A percentile compares a stretch with the other conserved stretches of the same genome.
Conservation (phyloP, 1,140 invertebrate genomes). For the Heliconius himera region DNA sequence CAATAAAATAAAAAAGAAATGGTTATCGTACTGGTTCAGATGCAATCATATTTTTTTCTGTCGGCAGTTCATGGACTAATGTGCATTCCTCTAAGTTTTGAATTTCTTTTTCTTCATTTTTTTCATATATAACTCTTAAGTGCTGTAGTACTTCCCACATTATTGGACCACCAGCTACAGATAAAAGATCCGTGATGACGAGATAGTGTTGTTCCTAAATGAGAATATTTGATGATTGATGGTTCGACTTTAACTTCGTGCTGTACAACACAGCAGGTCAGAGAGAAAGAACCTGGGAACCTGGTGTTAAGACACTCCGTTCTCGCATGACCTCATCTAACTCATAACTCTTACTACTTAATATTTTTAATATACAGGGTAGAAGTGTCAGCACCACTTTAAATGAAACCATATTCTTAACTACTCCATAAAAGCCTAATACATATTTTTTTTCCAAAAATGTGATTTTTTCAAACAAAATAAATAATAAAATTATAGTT, state of each 20-base stretch:
- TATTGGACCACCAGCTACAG: constrained; percentile 58
- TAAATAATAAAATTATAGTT: too few species aligned
- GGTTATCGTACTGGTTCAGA: constrained; percentile 40
- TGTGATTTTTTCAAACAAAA: too few species aligned
- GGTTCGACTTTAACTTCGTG: too few species aligned
- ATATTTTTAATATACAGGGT: too few species aligned
- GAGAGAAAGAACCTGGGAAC: background rate
- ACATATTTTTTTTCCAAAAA: too few species aligned
- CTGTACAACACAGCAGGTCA: background rate
- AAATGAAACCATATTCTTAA: too few species aligned
- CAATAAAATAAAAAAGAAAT: background rate
- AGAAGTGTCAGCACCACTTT: too few species aligned
- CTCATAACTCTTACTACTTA: too few species aligned
- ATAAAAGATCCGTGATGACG: constrained; percentile 54
- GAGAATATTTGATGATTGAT: too few species aligned
- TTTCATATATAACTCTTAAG: constrained; percentile 54
- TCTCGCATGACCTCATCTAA: background rate
- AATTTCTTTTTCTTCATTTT: constrained; percentile 46
- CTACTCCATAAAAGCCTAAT: too few species aligned
- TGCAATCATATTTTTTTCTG: constrained; percentile 34
- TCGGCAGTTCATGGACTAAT: constrained; percentile 43
- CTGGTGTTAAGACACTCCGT: background rate
- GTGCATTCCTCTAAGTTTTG: constrained; percentile 53
- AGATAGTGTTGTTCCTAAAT: constrained; percentile 58
- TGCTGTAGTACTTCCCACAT: constrained; percentile 56